Evolutionary conservation across 2,888 invertebrate genomes (phyloP).

Genomic region (Plebejus anna): DNA sequence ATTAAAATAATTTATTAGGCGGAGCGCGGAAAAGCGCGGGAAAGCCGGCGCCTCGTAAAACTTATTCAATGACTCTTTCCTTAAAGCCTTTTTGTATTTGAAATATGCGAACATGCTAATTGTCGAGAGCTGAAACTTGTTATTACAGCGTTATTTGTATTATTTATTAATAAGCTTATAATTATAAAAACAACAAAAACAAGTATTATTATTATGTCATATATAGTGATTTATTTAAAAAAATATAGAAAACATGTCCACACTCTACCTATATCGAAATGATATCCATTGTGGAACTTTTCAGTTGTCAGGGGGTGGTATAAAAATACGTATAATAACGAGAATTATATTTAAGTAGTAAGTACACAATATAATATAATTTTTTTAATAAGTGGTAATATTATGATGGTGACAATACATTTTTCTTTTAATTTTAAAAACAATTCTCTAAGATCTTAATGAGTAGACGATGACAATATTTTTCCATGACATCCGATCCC

Average conservation of each 20-base stretch:
- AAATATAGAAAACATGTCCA: not conserved
- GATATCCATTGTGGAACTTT: not conserved
- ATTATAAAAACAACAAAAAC: not conserved
- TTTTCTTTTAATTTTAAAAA: not conserved
- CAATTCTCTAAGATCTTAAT: not conserved
- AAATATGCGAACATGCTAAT: constrained; percentile 7
- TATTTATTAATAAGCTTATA: not conserved
- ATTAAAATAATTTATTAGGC: constrained; percentile 28
- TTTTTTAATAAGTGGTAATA: not conserved
- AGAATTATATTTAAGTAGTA: too few relatives aligned
- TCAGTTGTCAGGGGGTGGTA: too few relatives aligned
- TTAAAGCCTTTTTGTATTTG: constrained; percentile 1
- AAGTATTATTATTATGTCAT: not conserved
- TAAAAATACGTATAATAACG: too few relatives aligned
- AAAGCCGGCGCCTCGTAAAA: constrained; percentile 25
- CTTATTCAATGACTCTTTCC: constrained; percentile 18
- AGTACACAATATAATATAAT: too few relatives aligned
- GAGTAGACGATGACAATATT: constrained; percentile 12
- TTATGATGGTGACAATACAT: not conserved
- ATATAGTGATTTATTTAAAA: not conserved
- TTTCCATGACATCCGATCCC: not conserved
- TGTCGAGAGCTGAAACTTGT: constrained; percentile 1
- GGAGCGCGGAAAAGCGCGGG: not conserved
- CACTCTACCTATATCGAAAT: not conserved
- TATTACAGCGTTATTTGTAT: not conserved